phyloP scores from a whole-genome alignment of 2,113 vertebrate species.

The Erythrolamprus reginae region DNA sequence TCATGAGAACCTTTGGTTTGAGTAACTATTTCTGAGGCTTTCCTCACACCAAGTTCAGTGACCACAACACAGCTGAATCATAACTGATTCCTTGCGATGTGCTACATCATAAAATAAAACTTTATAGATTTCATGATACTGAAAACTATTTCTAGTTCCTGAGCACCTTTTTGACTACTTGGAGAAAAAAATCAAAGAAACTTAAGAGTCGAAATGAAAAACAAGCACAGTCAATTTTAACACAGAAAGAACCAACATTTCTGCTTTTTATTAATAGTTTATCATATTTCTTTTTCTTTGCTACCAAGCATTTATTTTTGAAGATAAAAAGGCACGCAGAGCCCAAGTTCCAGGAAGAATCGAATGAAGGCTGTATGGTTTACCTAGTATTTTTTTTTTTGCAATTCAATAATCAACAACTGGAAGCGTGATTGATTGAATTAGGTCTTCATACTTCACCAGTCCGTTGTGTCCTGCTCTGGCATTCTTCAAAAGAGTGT shows the following conservation, averaged over 20 bases:
- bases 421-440: conserved; percentile 75
- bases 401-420: conserved; percentile 70
- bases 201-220: neutral
- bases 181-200: neutral
- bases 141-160: neutral
- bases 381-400: fast-evolving
- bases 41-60: neutral
- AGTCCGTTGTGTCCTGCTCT: conserved; percentile 71
- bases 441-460: conserved; percentile 84
- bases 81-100: neutral
- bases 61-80: neutral
- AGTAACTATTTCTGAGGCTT: neutral
- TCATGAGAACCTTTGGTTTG: no score
- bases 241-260: neutral
- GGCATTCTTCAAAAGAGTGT: conserved; percentile 85
- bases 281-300: neutral
- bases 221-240: neutral
- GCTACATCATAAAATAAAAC: neutral
- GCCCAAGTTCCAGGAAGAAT: fast-evolving
- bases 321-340: neutral
- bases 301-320: neutral
- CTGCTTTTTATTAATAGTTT: neutral
- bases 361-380: fast-evolving
- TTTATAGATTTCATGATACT: neutral
- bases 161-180: neutral